Percentiles rank a stretch among this genome's conserved stretches.
Conservation (phyloP, 2,113 vertebrate genomes). For the Anolis carolinensis region DNA sequence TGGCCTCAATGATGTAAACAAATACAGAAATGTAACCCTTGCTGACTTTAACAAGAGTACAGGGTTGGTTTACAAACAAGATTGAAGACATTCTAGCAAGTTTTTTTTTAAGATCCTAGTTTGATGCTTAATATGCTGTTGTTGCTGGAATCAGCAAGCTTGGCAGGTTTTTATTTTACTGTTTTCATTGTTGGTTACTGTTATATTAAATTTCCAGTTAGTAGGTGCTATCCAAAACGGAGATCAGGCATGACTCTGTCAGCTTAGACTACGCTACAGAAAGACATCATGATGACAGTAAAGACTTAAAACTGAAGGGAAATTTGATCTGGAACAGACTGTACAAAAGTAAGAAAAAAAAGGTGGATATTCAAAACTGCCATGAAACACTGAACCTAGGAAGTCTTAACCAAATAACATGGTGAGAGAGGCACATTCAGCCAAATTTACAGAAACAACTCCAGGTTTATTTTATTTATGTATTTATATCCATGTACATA, state of each 20-base stretch:
- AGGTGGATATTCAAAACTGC: not conserved
- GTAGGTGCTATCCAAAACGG: not conserved
- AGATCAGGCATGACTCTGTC: not conserved
- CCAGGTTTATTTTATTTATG: not conserved
- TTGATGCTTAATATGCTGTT: not conserved
- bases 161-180: slow-evolving; percentile 13
- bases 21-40: slow-evolving; percentile 12
- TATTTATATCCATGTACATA: not conserved
- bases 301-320: not conserved
- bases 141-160: not conserved
- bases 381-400: not conserved
- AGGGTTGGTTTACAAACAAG: not conserved
- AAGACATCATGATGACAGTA: no score
- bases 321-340: not conserved
- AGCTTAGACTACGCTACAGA: not conserved
- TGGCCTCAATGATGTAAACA: not conserved
- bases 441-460: not conserved
- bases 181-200: not conserved
- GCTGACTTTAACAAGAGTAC: not conserved
- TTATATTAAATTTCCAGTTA: not conserved
- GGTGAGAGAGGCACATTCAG: not conserved
- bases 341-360: not conserved
- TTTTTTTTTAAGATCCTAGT: not conserved
- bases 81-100: not conserved
- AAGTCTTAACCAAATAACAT: not conserved